Evolutionary conservation across 2,797 vertebrate species (phyloP).

Genomic region (Phoeniculus purpureus): DNA sequence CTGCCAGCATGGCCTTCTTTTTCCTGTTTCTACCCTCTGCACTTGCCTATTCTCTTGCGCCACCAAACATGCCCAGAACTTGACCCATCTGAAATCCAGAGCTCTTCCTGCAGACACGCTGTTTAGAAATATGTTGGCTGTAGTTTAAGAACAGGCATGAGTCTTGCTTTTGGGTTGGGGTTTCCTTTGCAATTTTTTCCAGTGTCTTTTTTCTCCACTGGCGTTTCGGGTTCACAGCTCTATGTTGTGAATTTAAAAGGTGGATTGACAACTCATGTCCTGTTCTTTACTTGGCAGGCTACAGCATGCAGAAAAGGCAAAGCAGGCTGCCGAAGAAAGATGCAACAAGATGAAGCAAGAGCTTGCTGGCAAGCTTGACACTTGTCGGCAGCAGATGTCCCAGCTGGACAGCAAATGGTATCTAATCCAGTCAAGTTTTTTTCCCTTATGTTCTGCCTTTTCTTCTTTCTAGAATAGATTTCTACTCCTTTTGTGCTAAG

Average conservation of each 20-base stretch:
- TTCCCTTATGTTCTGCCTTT: not conserved
- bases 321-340: slow-evolving; percentile 81
- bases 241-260: not conserved
- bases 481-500: not conserved
- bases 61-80: not conserved
- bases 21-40: not conserved
- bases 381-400: slow-evolving; percentile 84
- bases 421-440: not conserved
- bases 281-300: slow-evolving; percentile 74
- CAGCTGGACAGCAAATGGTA: slow-evolving; percentile 90
- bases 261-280: not conserved
- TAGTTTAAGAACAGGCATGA: not conserved
- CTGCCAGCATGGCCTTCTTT: not conserved
- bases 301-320: slow-evolving; percentile 83
- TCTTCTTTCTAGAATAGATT: not conserved
- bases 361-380: slow-evolving; percentile 81
- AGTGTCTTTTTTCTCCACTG: rapidly evolving
- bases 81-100: not conserved
- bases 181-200: not conserved
- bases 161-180: rapidly evolving
- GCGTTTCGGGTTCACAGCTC: not conserved
- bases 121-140: not conserved
- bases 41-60: not conserved
- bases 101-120: not conserved
- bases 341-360: slow-evolving; percentile 85